These are phyloP conservation scores for Ciconia boyciana DNA, from an alignment of 2,113 vertebrate genomes.

Conservation along the genomic window DNA sequence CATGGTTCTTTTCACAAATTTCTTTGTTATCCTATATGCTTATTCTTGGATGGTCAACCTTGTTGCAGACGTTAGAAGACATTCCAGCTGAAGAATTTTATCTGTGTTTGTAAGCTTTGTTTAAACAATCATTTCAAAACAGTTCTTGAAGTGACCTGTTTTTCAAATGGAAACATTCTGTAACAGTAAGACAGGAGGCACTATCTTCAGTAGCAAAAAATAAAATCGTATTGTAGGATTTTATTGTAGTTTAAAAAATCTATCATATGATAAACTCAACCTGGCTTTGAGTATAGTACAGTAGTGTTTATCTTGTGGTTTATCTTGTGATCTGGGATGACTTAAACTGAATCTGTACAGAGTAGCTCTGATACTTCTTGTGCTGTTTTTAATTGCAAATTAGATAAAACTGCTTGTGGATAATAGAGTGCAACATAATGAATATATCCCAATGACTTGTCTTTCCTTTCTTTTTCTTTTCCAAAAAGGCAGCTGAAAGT, in stretches of 20 bases:
- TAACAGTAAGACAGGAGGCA: background rate
- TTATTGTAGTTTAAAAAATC: background rate
- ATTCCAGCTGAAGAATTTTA: background rate
- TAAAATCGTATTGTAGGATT: background rate
- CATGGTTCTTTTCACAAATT: background rate
- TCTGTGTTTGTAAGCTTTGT: background rate
- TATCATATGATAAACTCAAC: background rate
- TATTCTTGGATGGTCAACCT: background rate
- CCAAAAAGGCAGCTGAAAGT: background rate
- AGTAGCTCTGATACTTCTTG: background rate
- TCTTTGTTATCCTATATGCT: background rate
- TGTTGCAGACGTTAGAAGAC: background rate
- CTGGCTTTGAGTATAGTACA: background rate
- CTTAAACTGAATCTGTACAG: background rate
- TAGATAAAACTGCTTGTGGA: background rate
- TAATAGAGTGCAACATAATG: background rate
- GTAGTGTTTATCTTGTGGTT: background rate
- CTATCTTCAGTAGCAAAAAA: background rate
- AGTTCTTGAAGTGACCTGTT: background rate
- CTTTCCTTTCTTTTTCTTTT: background rate
- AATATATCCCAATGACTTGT: background rate
- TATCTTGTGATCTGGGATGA: background rate
- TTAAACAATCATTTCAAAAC: background rate
- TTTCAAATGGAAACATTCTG: background rate
- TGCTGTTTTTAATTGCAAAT: background rate